A percentile compares a stretch with the other conserved stretches of the same genome.
Evolutionary conservation across 2,797 vertebrate species (phyloP).

Genomic region (Schizothorax lantsangensis): DNA sequence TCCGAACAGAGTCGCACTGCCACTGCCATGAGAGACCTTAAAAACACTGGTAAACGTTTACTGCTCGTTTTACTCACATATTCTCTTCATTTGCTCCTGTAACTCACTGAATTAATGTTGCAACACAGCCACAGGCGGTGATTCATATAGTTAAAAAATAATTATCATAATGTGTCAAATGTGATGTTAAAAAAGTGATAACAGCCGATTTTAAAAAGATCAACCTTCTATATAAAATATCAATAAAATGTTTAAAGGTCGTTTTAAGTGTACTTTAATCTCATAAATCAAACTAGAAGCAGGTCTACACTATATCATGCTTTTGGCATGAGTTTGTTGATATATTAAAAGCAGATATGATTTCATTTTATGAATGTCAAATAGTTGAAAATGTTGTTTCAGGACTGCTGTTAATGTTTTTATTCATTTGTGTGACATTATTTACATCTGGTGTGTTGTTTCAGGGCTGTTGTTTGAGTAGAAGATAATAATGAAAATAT

Average conservation of each 20-base stretch:
- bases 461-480: not conserved
- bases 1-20: slow-evolving; percentile 74
- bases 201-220: not conserved
- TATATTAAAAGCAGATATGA: not conserved
- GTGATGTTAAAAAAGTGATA: not conserved
- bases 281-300: not conserved
- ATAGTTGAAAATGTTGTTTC: slow-evolving; percentile 17
- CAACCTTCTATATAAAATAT: not conserved
- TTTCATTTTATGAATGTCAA: not conserved
- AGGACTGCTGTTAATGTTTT: not conserved
- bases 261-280: not conserved
- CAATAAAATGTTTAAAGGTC: not conserved
- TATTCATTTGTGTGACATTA: not conserved
- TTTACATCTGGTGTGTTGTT: not conserved
- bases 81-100: not conserved
- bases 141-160: not conserved
- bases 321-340: not conserved
- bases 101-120: not conserved
- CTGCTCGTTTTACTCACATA: not conserved
- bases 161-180: not conserved
- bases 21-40: slow-evolving; percentile 79
- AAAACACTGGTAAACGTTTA: slow-evolving; percentile 71
- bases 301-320: not conserved
- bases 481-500: not conserved
- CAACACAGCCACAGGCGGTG: not conserved